Conservation (phyloP, 2,888 invertebrate genomes). For the Crepidodera aurea region DNA sequence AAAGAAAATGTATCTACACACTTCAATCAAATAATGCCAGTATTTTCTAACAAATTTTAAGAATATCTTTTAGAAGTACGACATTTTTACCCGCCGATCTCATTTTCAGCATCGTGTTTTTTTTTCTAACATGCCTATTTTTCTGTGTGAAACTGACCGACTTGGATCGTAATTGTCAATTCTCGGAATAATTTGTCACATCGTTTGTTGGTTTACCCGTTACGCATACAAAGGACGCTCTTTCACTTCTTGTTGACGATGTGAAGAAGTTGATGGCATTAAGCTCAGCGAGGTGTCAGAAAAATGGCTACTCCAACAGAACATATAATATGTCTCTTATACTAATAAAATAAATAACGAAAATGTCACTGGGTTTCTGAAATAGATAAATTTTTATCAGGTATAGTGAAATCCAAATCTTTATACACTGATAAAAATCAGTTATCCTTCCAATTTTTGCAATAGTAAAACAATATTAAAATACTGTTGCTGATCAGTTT, state of each 20-base stretch:
- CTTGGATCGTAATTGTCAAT: background rate
- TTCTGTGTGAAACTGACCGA: constrained; percentile 7
- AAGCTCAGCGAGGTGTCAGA: constrained; percentile 11
- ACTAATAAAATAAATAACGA: background rate
- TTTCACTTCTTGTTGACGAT: background rate
- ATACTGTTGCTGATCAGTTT: too few relatives aligned
- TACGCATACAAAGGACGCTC: constrained; percentile 8
- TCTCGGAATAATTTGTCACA: constrained; percentile 9
- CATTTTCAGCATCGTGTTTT: background rate
- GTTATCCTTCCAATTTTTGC: too few relatives aligned
- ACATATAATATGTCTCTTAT: constrained; percentile 1
- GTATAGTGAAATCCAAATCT: too few relatives aligned
- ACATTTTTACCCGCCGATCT: too few relatives aligned
- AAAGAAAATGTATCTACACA: too few relatives aligned
- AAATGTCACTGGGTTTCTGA: background rate
- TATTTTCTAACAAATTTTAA: too few relatives aligned
- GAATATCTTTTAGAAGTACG: too few relatives aligned
- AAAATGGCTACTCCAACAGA: constrained; percentile 3
- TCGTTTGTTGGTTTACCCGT: constrained; percentile 1
- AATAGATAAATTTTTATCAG: too few relatives aligned
- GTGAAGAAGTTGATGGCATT: constrained; percentile 3
- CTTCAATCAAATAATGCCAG: too few relatives aligned
- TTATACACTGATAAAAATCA: too few relatives aligned
- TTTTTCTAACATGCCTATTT: background rate
- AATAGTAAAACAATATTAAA: too few relatives aligned